Evolutionary conservation across 2,113 vertebrate species (phyloP), one percentile per base, ranked within the genome.

Genomic region (Morphnarchus princeps): DNA sequence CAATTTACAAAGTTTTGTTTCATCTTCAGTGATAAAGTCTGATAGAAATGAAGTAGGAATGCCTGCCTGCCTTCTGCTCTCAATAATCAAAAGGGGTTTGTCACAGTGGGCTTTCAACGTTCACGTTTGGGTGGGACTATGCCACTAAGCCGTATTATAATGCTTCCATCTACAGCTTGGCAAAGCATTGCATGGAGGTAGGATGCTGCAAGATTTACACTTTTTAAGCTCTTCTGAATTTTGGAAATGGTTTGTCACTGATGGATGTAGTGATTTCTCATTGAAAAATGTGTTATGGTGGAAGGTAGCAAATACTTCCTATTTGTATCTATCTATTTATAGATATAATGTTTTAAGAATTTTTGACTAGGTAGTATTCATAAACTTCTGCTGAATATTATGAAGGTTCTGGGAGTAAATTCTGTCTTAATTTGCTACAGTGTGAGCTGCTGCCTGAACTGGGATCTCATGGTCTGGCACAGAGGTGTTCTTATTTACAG

Each of bases 131-230:
- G 31, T 32, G 42, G 40, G 26, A 25, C 70, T 42, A 0, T 11
- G 5, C 18, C 1, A 4, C 45, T n/a, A 6, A 24, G 26, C 25
- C 6, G 0, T 38, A 1, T 1, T 40, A 3, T 21, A 5, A 12
- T 16, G 55, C 32, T 79, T 34, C 36, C 3, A 1, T 22, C 45
- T 17, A 2, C 50, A 32, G 72, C 36, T 14, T 21, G 80, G 32
- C 22, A 42, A 8, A 43, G 49, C 7, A 0, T 29, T 26, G 34
- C 3, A 1, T 38, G 13, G 40, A 25, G 50, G 31, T 7, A 5
- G 8, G 40, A 1, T 52, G 43, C 38, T 3, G 0, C 9, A 5
- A 42, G 70, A 9, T 19, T 25, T 13, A 4, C 16, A 2, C 14
- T 36, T 42, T 5, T 10, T 22, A 6, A 1, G 43, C 38, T n/a